Evolutionary conservation across 2,113 vertebrate species (phyloP).

Genomic region (Ailurus styani): DNA sequence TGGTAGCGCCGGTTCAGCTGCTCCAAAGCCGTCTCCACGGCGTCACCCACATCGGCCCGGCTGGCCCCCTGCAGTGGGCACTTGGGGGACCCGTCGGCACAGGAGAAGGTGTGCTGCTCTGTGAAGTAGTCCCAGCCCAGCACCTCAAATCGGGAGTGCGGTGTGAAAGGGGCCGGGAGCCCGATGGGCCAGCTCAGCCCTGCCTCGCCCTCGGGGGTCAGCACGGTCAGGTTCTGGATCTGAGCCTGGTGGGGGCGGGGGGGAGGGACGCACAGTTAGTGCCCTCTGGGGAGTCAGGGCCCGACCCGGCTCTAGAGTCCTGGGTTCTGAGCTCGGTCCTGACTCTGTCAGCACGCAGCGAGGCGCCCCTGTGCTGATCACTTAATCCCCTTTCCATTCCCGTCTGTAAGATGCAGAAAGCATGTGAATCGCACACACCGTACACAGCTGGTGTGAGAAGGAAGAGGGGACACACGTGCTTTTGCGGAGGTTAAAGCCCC

Average conservation of each 20-base stretch:
- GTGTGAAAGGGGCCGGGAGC: conserved; percentile 91
- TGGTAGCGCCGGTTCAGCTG: conserved; percentile 91
- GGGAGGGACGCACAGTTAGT: neutral
- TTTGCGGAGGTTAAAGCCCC: neutral
- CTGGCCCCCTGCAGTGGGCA: conserved; percentile 91
- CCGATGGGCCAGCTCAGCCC: conserved; percentile 93
- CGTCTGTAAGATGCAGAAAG: no score
- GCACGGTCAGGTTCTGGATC: conserved; percentile 92
- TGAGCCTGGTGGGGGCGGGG: conserved; percentile 84
- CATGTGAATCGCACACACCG: neutral
- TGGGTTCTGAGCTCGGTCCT: neutral
- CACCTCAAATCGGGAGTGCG: conserved; percentile 94
- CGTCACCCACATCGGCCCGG: conserved; percentile 85
- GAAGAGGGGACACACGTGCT: neutral
- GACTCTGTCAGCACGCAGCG: neutral
- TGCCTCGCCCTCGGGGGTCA: conserved; percentile 91
- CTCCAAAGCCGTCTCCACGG: conserved; percentile 89
- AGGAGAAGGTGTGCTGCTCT: conserved; percentile 93
- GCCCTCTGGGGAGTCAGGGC: neutral
- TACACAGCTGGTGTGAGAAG: neutral
- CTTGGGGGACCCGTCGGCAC: conserved; percentile 90
- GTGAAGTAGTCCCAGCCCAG: conserved; percentile 98
- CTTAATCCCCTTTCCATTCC: neutral
- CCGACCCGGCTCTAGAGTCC: neutral
- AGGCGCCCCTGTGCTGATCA: neutral